Percentiles rank a stretch among this genome's conserved stretches.
Evolutionary conservation across 2,888 invertebrate genomes (phyloP).

Genomic region (Dermolepida albohirtum): DNA sequence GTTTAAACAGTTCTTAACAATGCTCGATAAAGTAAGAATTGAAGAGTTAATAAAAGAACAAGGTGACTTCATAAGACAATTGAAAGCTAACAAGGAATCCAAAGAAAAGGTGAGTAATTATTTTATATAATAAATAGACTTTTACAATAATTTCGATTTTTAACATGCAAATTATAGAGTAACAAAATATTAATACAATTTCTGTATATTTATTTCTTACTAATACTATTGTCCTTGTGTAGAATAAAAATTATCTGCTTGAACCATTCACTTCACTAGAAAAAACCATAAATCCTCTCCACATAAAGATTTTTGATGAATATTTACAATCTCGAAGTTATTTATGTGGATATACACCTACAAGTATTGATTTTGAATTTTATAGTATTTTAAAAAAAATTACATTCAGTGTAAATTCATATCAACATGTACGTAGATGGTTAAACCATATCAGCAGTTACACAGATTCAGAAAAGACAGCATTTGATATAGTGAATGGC

Average conservation of each 20-base stretch:
- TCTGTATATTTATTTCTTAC: slow-evolving; percentile 5
- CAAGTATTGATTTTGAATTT: slow-evolving; percentile 67
- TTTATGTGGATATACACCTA: slow-evolving; percentile 69
- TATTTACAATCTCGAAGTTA: slow-evolving; percentile 71
- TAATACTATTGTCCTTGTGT: slow-evolving; percentile 31
- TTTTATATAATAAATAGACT: slow-evolving; percentile 29
- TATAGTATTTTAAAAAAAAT: slow-evolving; percentile 57
- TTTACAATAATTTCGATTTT: slow-evolving; percentile 4
- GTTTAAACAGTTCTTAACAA: slow-evolving; percentile 42
- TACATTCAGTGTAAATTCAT: slow-evolving; percentile 62
- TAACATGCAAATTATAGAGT: not conserved
- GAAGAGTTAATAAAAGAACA: slow-evolving; percentile 76
- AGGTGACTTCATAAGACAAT: slow-evolving; percentile 83
- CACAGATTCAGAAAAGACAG: slow-evolving; percentile 55
- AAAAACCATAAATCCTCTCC: slow-evolving; percentile 9
- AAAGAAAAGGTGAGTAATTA: slow-evolving; percentile 75
- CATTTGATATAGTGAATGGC: slow-evolving; percentile 13
- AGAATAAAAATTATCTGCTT: slow-evolving; percentile 35
- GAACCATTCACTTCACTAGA: slow-evolving; percentile 24
- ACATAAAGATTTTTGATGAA: slow-evolving; percentile 57
- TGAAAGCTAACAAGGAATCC: slow-evolving; percentile 84
- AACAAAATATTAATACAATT: slow-evolving; percentile 9
- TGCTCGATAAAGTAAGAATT: slow-evolving; percentile 66
- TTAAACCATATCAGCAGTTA: slow-evolving; percentile 73
- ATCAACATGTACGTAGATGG: slow-evolving; percentile 71